Percentiles rank a stretch among this genome's conserved stretches.
Evolutionary conservation across 2,113 vertebrate genomes (phyloP).

Genomic region (Hydrochoerus hydrochaeris): DNA sequence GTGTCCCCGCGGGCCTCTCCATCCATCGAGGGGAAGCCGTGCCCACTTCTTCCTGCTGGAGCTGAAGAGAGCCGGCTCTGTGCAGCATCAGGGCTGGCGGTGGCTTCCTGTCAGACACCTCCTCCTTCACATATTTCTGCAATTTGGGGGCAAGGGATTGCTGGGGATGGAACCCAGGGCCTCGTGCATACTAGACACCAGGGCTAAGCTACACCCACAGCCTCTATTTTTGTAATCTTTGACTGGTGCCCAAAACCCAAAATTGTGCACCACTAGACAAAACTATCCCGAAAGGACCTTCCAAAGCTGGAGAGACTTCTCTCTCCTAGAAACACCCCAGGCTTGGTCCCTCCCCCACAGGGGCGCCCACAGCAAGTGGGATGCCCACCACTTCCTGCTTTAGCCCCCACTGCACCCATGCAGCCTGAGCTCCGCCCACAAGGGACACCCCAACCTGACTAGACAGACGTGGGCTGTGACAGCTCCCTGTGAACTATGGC

Average conservation of each 20-base stretch:
- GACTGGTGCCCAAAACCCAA: neutral
- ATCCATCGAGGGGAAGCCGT: neutral
- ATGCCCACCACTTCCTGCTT: neutral
- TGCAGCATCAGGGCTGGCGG: neutral
- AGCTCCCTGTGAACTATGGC: accelerated
- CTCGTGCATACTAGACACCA: neutral
- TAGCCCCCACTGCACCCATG: neutral
- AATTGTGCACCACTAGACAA: neutral
- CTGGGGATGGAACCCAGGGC: neutral
- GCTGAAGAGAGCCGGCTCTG: neutral
- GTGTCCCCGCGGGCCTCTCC: neutral
- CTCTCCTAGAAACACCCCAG: neutral
- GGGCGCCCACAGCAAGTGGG: neutral
- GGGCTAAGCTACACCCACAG: neutral
- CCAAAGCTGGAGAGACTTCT: neutral
- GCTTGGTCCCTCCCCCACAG: no score
- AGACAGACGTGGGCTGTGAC: neutral
- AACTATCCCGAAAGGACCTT: neutral
- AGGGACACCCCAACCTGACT: neutral
- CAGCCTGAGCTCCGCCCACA: neutral
- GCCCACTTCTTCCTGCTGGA: neutral
- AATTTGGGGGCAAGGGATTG: neutral
- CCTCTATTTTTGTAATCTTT: neutral
- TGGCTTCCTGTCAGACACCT: neutral
- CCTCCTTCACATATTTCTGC: neutral